phyloP scores from a whole-genome alignment of 2,113 vertebrate genomes.

The Podocnemis expansa region DNA sequence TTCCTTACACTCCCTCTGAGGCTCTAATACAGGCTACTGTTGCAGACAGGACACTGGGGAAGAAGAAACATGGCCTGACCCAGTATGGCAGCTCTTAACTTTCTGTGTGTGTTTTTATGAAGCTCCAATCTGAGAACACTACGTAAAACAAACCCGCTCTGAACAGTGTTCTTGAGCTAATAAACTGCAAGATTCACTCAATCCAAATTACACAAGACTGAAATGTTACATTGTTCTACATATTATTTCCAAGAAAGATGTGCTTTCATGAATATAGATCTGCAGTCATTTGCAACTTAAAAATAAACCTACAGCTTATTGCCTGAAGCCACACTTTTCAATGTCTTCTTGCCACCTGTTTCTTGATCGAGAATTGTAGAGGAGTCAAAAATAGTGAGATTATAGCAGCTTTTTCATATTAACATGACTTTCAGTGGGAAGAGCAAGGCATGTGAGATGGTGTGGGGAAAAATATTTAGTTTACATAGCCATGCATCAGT shows the following conservation, averaged over 20 bases:
- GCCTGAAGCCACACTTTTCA: not conserved
- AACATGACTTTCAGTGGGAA: not conserved
- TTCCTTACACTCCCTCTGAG: not conserved
- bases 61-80: not conserved
- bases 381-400: not conserved
- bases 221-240: not conserved
- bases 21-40: not conserved
- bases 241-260: not conserved
- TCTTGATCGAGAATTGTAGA: not conserved
- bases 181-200: accelerated
- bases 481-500: not conserved
- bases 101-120: not conserved
- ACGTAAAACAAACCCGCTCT: accelerated
- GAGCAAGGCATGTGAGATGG: not conserved
- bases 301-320: not conserved
- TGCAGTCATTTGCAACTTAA: not conserved
- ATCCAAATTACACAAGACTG: not conserved
- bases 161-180: accelerated
- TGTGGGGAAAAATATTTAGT: not conserved
- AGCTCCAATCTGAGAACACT: accelerated
- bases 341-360: not conserved
- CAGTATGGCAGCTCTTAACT: not conserved
- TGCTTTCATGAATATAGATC: not conserved
- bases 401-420: not conserved
- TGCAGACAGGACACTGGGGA: not conserved